Base-by-base conservation (phyloP, 1,140 invertebrate species). In the Drosophila parabipectinata region DNA sequence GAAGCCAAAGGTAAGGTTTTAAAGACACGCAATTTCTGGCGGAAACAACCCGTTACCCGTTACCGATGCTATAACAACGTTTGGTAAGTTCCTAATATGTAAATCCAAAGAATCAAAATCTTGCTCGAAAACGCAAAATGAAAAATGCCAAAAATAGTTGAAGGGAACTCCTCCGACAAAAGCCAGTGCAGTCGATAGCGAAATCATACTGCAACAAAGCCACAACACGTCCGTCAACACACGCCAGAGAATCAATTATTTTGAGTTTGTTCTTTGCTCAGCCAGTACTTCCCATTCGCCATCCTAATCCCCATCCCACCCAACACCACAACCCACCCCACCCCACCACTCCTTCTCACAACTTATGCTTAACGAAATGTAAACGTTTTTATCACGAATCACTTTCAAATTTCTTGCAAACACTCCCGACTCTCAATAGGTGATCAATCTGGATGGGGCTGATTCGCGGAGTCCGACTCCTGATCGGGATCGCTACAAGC, bases 401-500 rank as follows among this genome's bases (percentile, higher is more conserved):
- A 75, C 78, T 90, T 67, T 84, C 77, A 72, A 90, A 77, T 79
- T 79, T 81, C 66, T 90, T 80, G 81, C 77, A 72, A 89, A 84
- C 72, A 79, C 80, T 75, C 58, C 52, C 68, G 69, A 78, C 59
- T 56, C 59, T 56, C 53, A 21, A 64, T 74, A 94, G 92, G 92
- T 93, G 57, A 94, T 94, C 72, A 93, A 93, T 73, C 88, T 94
- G 78, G 93, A 94, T 85, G 92, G 93, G 39, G 93, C 90, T 56
- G 92, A 93, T 92, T 93, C 82, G 58, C 93, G 93, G 55, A 94
- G 94, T 81, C 93, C 94, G 18, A 93, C 94, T n/a, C 93, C 94
- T 3, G 92, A 92, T 55, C 93, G 93, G 18, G 92, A 93, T 30
- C 90, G 93, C n/a, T 92, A 93, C 59, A 92, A 91, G 61, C 82